Conservation (phyloP, 2,113 vertebrate species). For the Pontoporia blainvillei region DNA sequence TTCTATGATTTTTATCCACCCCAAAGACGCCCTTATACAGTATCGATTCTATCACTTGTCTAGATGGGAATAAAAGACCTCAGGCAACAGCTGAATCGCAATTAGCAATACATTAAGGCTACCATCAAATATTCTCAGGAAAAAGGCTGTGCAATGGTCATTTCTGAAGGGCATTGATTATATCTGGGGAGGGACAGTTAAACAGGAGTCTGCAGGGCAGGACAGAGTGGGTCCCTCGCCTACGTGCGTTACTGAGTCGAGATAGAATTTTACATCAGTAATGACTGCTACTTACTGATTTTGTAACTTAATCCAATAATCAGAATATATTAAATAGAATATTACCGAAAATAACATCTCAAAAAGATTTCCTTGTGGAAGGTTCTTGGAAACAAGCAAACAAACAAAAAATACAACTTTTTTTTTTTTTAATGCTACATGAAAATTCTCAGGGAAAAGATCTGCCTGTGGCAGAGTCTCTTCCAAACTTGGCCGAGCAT, state of each 20-base stretch:
- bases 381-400: background rate
- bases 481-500: background rate
- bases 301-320: background rate
- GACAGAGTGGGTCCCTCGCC: too few relatives aligned
- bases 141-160: too few relatives aligned
- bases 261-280: background rate
- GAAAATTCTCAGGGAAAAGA: background rate
- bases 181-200: background rate
- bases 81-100: background rate
- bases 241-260: accelerated
- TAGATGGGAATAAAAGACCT: background rate
- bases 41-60: background rate
- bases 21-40: background rate
- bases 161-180: background rate
- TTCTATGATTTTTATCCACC: background rate
- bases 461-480: background rate
- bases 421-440: background rate
- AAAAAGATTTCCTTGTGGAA: background rate
- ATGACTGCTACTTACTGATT: background rate
- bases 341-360: background rate
- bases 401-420: background rate
- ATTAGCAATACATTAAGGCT: background rate
- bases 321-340: too few relatives aligned
- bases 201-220: accelerated
- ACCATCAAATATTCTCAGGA: background rate